These are phyloP conservation scores for Epinotia demarniana DNA, from an alignment of 2,888 invertebrate genomes.

Conservation along the genomic window DNA sequence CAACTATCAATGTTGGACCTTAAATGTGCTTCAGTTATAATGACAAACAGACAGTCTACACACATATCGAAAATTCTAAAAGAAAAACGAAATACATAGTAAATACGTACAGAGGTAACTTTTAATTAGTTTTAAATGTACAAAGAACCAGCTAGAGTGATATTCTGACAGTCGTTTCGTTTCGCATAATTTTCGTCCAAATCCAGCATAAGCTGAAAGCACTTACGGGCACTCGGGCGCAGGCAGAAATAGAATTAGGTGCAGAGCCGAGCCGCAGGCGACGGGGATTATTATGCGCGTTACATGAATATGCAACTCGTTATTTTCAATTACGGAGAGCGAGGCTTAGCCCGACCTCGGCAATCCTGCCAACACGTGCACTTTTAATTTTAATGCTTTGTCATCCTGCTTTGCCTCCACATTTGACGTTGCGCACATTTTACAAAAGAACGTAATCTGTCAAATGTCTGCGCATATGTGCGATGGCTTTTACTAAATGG, in stretches of 20 bases:
- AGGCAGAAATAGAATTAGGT: conserved; percentile 57
- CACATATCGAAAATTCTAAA: too few relatives aligned
- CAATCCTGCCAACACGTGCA: conserved; percentile 62
- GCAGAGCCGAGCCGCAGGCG: conserved; percentile 52
- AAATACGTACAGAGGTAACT: too few relatives aligned
- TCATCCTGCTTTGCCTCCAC: conserved; percentile 59
- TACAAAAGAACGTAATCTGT: conserved; percentile 44
- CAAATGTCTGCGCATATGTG: conserved; percentile 41
- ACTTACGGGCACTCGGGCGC: conserved; percentile 51
- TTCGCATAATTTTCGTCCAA: conserved; percentile 49
- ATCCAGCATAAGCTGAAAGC: conserved; percentile 52
- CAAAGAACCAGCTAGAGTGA: conserved; percentile 38
- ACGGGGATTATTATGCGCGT: conserved; percentile 57
- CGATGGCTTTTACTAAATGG: conserved; percentile 31
- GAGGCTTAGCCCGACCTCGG: conserved; percentile 59
- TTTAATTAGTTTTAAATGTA: not conserved
- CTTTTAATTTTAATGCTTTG: conserved; percentile 68
- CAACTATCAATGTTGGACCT: conserved; percentile 12
- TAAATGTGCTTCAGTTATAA: not conserved
- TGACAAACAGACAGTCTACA: not conserved
- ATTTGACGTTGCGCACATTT: conserved; percentile 54
- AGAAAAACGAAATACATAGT: too few relatives aligned
- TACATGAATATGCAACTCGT: conserved; percentile 77
- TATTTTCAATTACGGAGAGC: conserved; percentile 74
- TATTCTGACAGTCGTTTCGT: conserved; percentile 35